Base-by-base conservation (phyloP, 2,113 vertebrate species). In the Lophura nycthemera region DNA sequence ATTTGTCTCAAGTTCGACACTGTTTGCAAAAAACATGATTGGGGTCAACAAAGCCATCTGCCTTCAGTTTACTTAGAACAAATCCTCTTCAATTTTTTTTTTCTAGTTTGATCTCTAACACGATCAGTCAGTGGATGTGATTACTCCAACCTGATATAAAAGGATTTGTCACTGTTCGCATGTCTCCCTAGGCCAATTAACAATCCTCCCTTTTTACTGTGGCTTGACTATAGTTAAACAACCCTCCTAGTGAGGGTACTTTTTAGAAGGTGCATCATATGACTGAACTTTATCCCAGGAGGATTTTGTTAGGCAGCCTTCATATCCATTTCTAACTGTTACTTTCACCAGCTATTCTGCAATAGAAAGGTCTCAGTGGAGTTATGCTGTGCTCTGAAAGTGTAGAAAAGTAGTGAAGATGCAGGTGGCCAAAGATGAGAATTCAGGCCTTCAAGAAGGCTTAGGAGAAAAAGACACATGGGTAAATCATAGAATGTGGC, bases 61-160 rank as follows among this genome's bases (percentile, higher is more conserved):
- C 81, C 57, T 88, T 80, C 60, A 56, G 60, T 93, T 95, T 76
- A 74, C 29, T 77, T 77, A 50, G 64, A 92, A 50, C 25, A 88
- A 70, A 66, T 70, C 36, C 56, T 30, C 48, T 92, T 60, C 48
- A n/a, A 0, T 43, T 65, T 60, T 85, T 70, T 75, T 83, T 76
- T 3, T 4, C 59, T 56, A 52, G 48, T 86, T 91, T 5, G 4
- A 50, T 88, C 76, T 90, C 0, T 60, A 80, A 59, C n/a, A 48
- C 42, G 79, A 88, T 4, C 63, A 45, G 72, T 50, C 71, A 42
- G 24, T 80, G 59, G 29, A 47, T 91, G 85, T 91, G 60, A 71
- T 17, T 70, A 57, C 79, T 94, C 48, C 59, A 70, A 34, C 18
- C 45, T 64, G 79, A 63, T 86, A 71, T 74, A 63, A 76, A 80